Evolutionary conservation across 2,113 vertebrate species (phyloP).

Genomic region (Agapornis roseicollis): DNA sequence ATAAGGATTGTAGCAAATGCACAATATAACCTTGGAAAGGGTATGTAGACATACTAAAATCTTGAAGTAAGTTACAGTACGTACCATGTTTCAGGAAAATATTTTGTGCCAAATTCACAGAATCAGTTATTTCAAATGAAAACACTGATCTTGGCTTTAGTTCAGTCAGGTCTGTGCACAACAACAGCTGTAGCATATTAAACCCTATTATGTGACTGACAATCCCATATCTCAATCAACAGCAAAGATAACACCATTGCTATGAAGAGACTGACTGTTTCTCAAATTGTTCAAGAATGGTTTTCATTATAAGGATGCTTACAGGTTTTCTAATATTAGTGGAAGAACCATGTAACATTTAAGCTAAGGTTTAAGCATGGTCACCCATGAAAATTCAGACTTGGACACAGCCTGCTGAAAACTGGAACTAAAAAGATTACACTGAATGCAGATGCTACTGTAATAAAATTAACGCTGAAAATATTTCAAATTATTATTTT

Average conservation of each 20-base stretch:
- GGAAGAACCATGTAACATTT: background rate
- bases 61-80: background rate
- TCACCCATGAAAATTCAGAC: background rate
- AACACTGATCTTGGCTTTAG: background rate
- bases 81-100: background rate
- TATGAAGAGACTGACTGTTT: background rate
- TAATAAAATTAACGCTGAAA: background rate
- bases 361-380: background rate
- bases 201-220: background rate
- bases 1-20: background rate
- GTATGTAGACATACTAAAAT: background rate
- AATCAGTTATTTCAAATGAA: background rate
- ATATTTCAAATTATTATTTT: background rate
- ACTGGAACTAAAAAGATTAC: background rate
- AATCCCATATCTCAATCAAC: background rate
- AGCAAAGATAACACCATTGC: background rate
- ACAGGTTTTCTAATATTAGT: background rate
- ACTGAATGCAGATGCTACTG: background rate
- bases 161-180: background rate
- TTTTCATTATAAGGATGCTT: background rate
- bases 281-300: background rate
- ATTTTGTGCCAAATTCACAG: background rate
- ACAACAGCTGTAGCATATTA: background rate
- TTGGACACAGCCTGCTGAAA: background rate
- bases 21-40: background rate